These are phyloP conservation scores for Eublepharis macularius DNA, from an alignment of 2,113 vertebrate genomes.

Conservation along the genomic window DNA sequence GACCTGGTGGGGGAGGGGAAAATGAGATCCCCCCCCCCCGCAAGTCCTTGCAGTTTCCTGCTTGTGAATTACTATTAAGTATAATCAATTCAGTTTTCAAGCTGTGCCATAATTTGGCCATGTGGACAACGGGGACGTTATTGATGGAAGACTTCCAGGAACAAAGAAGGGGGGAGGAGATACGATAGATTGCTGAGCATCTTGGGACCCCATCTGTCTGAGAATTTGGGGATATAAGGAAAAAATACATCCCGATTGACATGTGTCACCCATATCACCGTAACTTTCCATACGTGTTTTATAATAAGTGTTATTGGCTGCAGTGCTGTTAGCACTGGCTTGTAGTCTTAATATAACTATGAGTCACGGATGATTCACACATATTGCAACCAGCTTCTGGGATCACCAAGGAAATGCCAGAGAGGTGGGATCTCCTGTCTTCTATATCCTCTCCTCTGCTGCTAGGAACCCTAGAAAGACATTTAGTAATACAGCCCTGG, in stretches of 20 bases:
- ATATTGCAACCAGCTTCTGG: background rate
- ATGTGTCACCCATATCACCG: background rate
- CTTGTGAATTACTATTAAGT: too few species aligned
- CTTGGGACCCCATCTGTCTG: background rate
- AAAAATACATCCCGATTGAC: background rate
- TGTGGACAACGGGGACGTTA: background rate
- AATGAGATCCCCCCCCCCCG: too few species aligned
- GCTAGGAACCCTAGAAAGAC: background rate
- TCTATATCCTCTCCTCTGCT: background rate
- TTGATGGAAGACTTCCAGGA: background rate
- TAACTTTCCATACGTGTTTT: background rate
- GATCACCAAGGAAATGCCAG: constrained; percentile 3
- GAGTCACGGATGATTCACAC: constrained; percentile 5
- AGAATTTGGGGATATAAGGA: background rate
- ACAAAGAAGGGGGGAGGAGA: background rate
- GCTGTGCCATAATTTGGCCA: background rate
- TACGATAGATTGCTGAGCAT: background rate
- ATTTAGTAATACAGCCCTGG: constrained; percentile 29
- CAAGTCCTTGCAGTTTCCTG: too few species aligned
- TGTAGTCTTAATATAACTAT: constrained; percentile 3
- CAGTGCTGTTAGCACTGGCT: background rate
- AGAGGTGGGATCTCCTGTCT: constrained; percentile 9
- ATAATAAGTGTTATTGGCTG: background rate
- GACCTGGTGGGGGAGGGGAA: too few species aligned
- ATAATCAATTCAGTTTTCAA: background rate